phyloP scores from a whole-genome alignment of 2,888 invertebrate genomes.

The Campoplex capitator region DNA sequence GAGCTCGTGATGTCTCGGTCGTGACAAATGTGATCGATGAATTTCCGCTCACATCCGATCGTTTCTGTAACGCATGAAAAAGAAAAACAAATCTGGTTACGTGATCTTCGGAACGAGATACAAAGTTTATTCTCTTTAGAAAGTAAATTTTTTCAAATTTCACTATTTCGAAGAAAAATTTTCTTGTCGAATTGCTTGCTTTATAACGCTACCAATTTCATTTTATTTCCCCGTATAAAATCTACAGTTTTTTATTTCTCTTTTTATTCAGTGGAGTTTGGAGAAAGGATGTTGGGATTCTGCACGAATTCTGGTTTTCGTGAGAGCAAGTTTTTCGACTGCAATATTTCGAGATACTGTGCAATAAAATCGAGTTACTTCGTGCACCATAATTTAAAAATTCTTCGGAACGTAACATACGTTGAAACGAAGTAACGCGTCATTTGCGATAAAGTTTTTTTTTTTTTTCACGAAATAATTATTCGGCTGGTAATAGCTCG shows the following conservation, averaged over 20 bases:
- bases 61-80: constrained; percentile 54
- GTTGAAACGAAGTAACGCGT: not conserved
- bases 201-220: not conserved
- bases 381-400: not conserved
- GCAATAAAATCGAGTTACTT: not conserved
- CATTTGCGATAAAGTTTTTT: not conserved
- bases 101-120: not conserved
- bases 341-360: not conserved
- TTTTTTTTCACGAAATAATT: not conserved
- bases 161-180: not conserved
- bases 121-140: not conserved
- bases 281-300: not conserved
- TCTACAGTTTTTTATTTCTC: not conserved
- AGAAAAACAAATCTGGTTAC: not conserved
- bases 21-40: constrained; percentile 37
- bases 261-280: not conserved
- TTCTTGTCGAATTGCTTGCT: not conserved
- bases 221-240: not conserved
- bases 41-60: constrained; percentile 56
- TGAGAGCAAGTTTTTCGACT: not conserved
- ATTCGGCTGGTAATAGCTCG: not conserved
- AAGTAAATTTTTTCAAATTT: not conserved
- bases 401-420: not conserved
- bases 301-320: not conserved
- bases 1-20: constrained; percentile 36